Base-by-base conservation (phyloP, 1,140 invertebrate species). In the Ditylenchus dipsaci region DNA sequence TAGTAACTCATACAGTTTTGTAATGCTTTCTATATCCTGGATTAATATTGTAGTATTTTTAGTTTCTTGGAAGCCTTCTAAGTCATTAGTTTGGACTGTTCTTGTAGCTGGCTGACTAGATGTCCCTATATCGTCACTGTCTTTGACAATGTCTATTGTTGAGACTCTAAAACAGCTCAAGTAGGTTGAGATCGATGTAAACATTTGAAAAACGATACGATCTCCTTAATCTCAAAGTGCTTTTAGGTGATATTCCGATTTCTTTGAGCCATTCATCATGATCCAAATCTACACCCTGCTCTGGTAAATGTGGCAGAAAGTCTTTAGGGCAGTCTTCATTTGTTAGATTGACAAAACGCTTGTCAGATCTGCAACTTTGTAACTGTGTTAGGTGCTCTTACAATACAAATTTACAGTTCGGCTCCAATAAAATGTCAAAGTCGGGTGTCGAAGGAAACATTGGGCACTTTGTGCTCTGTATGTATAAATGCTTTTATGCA, bases 231-330 rank as follows among this genome's bases (percentile, higher is more conserved):
- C 42, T 38, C n/a, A 70, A 33, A 7, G 38, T 70, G 7, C 43
- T 29, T 30, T 65, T 64, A 21, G 68, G 66, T 8, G 68, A 70
- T 70, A 70, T 70, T 15, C 68, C 68, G 27, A 70, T 64, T 19
- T 70, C 47, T 26, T 67, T 57, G 19, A 70, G 49, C 68, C 68
- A 70, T 21, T 70, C 68, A 45, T 70, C 67, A 27, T 70, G 63
- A 26, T 70, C 68, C 30, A 70, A 29, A 30, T 65, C 27, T 23
- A 42, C 58, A 11, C 27, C 68, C 19, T 30, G 21, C 29, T 70
- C 68, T 21, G 57, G 29, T 53, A 29, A 21, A 38, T 45, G 57
- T 3, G 68, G n/a, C 33, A 70, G 19, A 71, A 70, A 70, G 42
- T 70, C 68, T 21, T 62, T 70, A 21, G 63, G 63, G 15, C 67